A percentile compares a stretch with the other conserved stretches of the same genome.
Evolutionary conservation across 2,113 vertebrate genomes (phyloP).

Genomic region (Menura novaehollandiae): DNA sequence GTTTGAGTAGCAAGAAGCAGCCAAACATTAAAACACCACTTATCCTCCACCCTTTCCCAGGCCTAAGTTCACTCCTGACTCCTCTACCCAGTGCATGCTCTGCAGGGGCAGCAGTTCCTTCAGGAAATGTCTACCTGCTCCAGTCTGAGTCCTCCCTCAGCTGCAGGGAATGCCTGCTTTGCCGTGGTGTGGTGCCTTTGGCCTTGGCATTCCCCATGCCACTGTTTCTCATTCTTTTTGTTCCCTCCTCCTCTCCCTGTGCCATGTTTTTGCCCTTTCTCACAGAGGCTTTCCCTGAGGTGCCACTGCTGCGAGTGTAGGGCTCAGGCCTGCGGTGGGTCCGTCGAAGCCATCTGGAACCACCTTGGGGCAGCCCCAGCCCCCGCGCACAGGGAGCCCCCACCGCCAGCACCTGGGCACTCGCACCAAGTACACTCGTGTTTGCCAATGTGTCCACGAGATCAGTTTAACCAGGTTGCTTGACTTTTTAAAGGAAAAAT

Average conservation of each 20-base stretch:
- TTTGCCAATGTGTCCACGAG: not conserved
- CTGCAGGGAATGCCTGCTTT: not conserved
- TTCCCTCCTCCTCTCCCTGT: not conserved
- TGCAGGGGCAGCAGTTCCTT: not conserved
- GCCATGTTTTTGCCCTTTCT: not conserved
- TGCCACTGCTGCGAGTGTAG: fast-evolving
- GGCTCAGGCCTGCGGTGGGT: fast-evolving
- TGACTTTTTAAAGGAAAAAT: not conserved
- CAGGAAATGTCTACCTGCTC: not conserved
- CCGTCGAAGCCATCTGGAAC: fast-evolving
- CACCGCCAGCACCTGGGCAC: not conserved
- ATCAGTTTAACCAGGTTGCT: not conserved
- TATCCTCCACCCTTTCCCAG: not conserved
- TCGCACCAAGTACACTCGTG: fast-evolving
- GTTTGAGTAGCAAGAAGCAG: not conserved
- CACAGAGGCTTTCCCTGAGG: not conserved
- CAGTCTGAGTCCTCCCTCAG: fast-evolving
- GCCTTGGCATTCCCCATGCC: not conserved
- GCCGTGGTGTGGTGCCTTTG: fast-evolving
- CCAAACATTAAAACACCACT: not conserved
- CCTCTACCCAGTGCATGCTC: fast-evolving
- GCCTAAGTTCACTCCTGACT: not conserved
- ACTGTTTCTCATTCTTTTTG: not conserved
- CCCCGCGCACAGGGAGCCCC: fast-evolving
- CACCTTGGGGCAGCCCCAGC: fast-evolving